Evolutionary conservation across 1,140 invertebrate genomes (phyloP).

Genomic region (Archegozetes longisetosus): DNA sequence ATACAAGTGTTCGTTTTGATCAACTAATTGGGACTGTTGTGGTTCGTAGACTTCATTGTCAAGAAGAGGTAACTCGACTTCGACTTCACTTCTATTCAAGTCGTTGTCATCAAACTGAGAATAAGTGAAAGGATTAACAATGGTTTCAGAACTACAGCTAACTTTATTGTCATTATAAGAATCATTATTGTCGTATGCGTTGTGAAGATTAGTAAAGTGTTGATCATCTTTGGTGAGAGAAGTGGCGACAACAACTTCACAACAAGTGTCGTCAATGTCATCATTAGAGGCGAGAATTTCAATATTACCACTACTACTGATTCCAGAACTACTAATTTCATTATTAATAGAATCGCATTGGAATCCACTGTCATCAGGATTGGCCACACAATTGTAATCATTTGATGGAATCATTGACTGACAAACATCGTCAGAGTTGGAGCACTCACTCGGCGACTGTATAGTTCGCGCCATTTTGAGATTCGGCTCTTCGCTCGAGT

Average conservation of each 20-base stretch:
- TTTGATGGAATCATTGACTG: not conserved
- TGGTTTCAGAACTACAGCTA: not conserved
- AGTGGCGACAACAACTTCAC: not conserved
- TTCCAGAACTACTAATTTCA: not conserved
- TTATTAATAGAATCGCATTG: not conserved
- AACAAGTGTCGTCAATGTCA: not conserved
- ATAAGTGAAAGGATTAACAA: not conserved
- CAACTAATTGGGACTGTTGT: not conserved
- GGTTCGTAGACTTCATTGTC: not conserved
- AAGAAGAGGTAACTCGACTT: not conserved
- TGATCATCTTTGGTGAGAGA: not conserved
- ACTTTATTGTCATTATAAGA: not conserved
- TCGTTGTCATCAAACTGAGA: not conserved
- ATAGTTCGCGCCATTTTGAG: not conserved
- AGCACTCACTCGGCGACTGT: not conserved
- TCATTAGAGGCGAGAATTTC: not conserved
- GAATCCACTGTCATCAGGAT: not conserved
- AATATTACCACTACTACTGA: not conserved
- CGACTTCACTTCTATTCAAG: not conserved
- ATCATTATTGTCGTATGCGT: not conserved
- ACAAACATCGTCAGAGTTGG: not conserved
- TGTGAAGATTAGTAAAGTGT: not conserved
- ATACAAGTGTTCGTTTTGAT: not conserved
- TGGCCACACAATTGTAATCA: not conserved
- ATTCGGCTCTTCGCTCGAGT: not conserved